phyloP scores from a whole-genome alignment of 2,113 vertebrate genomes.

The Himantopus leucocephalus region DNA sequence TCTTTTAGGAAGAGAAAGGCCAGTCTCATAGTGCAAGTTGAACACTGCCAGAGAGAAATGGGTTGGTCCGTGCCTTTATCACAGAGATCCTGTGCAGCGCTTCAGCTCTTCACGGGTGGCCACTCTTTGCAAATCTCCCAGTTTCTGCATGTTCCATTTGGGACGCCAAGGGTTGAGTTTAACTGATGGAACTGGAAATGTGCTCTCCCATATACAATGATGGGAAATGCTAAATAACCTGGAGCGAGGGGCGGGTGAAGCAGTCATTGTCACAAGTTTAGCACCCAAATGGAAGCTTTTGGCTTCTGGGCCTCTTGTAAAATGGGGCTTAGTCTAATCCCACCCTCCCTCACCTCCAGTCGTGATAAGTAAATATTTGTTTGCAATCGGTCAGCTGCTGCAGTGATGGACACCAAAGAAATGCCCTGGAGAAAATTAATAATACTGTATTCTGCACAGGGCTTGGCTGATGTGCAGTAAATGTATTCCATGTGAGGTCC shows the following conservation, averaged over 20 bases:
- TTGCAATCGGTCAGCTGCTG: not conserved
- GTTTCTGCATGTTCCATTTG: not conserved
- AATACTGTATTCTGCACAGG: not conserved
- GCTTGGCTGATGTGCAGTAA: not conserved
- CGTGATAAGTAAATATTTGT: not conserved
- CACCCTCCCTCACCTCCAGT: not conserved
- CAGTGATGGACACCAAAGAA: not conserved
- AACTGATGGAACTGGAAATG: not conserved
- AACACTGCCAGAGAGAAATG: not conserved
- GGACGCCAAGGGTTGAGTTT: not conserved
- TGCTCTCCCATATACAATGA: not conserved
- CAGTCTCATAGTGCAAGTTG: not conserved
- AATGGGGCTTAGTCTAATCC: not conserved
- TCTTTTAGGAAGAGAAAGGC: not conserved
- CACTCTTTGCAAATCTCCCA: not conserved
- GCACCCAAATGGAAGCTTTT: not conserved
- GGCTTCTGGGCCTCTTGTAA: not conserved
- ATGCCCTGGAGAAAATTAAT: not conserved
- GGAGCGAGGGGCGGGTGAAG: not conserved
- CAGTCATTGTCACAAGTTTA: not conserved
- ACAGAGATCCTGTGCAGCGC: not conserved
- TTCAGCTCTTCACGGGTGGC: not conserved
- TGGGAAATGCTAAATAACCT: not conserved
- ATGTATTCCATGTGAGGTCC: not conserved
- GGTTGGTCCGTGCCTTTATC: not conserved